These are phyloP conservation scores for Salvator merianae DNA, from an alignment of 2,113 vertebrate species.

Conservation along the genomic window DNA sequence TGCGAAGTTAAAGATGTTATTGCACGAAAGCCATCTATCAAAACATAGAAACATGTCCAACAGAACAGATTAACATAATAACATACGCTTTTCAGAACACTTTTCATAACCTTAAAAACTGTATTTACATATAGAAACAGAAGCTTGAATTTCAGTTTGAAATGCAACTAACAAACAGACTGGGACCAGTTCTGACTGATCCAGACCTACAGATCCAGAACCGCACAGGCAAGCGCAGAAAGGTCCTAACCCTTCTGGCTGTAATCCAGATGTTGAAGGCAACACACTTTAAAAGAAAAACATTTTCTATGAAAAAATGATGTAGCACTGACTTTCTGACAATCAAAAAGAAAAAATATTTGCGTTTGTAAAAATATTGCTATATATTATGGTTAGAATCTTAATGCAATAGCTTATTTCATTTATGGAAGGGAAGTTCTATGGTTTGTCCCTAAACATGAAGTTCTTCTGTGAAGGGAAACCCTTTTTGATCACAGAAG, in stretches of 20 bases:
- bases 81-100: not conserved
- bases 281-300: no score
- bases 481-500: not conserved
- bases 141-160: not conserved
- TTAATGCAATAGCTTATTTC: not conserved
- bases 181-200: not conserved
- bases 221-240: no score
- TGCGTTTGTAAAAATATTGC: not conserved
- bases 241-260: no score
- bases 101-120: not conserved
- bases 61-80: no score
- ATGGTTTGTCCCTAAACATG: no score
- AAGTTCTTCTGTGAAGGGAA: not conserved
- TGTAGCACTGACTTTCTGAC: not conserved
- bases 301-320: no score
- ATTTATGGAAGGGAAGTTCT: not conserved
- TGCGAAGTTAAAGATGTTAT: no score
- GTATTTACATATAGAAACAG: not conserved
- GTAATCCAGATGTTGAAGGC: no score
- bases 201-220: no score
- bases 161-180: not conserved
- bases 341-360: not conserved
- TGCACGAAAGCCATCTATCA: no score
- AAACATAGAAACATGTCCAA: no score
- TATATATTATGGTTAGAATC: not conserved